Conservation (phyloP, 1,140 invertebrate species). For the Halesus radiatus region DNA sequence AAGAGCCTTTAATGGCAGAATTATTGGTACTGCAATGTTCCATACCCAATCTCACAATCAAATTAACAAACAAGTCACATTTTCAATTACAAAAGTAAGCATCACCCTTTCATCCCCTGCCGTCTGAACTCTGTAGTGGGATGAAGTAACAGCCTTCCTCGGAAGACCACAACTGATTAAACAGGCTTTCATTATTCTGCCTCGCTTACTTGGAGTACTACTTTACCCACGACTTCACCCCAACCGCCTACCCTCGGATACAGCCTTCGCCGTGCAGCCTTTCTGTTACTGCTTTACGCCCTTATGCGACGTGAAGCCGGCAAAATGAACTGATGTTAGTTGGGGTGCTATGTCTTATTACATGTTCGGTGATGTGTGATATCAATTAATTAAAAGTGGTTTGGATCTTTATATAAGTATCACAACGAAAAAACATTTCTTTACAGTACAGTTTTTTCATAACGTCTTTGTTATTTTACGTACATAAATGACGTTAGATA, state of each 20-base stretch:
- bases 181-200: constrained; percentile 49
- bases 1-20: no score
- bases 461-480: no score
- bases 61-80: constrained; percentile 16
- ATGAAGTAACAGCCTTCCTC: constrained; percentile 23
- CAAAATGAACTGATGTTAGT: background rate
- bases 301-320: background rate
- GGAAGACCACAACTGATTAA: constrained; percentile 45
- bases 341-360: constrained; percentile 10
- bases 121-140: constrained; percentile 4
- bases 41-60: no score
- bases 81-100: constrained; percentile 13
- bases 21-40: no score
- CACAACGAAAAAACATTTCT: no score
- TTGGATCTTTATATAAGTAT: no score
- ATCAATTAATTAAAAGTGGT: background rate
- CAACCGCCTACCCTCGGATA: constrained; percentile 1
- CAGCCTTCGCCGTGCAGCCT: background rate
- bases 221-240: constrained; percentile 20
- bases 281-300: background rate
- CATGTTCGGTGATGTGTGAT: background rate
- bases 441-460: no score
- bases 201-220: constrained; percentile 24
- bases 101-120: background rate
- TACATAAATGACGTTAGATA: no score